phyloP scores from a whole-genome alignment of 2,797 vertebrate genomes.

The Chelon labrosus region DNA sequence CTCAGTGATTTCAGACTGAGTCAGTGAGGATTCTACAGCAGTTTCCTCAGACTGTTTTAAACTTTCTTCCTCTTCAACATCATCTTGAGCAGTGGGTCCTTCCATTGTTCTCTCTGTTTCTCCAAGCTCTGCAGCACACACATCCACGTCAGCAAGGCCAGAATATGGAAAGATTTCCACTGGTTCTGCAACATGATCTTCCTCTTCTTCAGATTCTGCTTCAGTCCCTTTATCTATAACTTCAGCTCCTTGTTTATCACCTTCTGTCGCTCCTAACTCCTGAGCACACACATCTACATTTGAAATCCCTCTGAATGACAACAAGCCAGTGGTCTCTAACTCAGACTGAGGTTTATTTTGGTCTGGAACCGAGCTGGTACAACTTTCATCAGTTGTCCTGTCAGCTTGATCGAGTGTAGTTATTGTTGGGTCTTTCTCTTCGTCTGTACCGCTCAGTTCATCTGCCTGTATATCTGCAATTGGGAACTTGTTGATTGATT shows the following conservation, averaged over 20 bases:
- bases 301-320: constrained; percentile 41
- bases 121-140: constrained; percentile 57
- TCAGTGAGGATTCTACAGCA: constrained; percentile 17
- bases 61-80: constrained; percentile 51
- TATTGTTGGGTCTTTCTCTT: constrained; percentile 27
- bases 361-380: constrained; percentile 29
- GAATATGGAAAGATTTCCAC: constrained; percentile 26
- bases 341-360: constrained; percentile 44
- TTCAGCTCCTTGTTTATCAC: constrained; percentile 11
- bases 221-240: constrained; percentile 32
- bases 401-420: constrained; percentile 42
- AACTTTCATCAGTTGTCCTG: constrained; percentile 32
- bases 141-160: constrained; percentile 44
- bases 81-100: constrained; percentile 8
- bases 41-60: constrained; percentile 39
- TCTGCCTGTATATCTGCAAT: constrained; percentile 48
- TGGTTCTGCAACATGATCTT: constrained; percentile 29
- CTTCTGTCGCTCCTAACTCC: constrained; percentile 48
- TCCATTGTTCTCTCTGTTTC: constrained; percentile 25
- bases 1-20: constrained; percentile 43
- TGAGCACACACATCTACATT: constrained; percentile 69
- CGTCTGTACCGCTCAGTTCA: constrained; percentile 42
- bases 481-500: constrained; percentile 28
- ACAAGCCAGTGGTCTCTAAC: constrained; percentile 33
- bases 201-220: constrained; percentile 28